A percentile compares a stretch with the other conserved stretches of the same genome.
Conservation (phyloP, 2,797 vertebrate species). For the Mallotus villosus region DNA sequence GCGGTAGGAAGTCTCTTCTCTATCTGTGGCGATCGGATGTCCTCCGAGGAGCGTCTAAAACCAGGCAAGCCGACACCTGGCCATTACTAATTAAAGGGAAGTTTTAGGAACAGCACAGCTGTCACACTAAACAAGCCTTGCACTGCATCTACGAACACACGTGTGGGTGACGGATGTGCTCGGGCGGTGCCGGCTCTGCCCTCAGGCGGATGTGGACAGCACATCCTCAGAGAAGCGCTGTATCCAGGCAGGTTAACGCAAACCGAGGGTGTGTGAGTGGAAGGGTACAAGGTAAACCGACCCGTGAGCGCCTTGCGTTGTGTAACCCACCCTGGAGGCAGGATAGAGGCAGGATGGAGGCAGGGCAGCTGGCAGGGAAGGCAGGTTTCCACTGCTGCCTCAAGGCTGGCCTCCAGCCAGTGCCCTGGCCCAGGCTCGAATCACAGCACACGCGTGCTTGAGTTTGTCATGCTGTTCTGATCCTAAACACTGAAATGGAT, state of each 20-base stretch:
- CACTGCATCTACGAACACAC: constrained; percentile 57
- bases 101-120: constrained; percentile 58
- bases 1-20: constrained; percentile 56
- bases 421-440: background rate
- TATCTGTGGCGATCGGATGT: constrained; percentile 62
- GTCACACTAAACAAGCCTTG: constrained; percentile 63
- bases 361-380: constrained; percentile 52
- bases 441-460: constrained; percentile 22
- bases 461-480: constrained; percentile 32
- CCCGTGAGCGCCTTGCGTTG: constrained; percentile 47
- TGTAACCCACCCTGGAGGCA: constrained; percentile 50
- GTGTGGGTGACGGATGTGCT: constrained; percentile 36
- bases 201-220: constrained; percentile 36
- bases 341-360: no score
- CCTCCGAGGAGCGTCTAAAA: constrained; percentile 53
- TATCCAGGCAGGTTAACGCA: constrained; percentile 45
- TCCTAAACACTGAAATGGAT: constrained; percentile 18
- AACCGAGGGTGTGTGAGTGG: background rate
- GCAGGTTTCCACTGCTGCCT: constrained; percentile 48
- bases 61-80: constrained; percentile 71
- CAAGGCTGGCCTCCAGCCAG: constrained; percentile 15
- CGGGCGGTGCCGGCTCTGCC: constrained; percentile 33
- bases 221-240: constrained; percentile 42
- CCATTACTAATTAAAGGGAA: constrained; percentile 82
- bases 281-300: constrained; percentile 51